Evolutionary conservation across 2,113 vertebrate species (phyloP).

Genomic region (Amazona vittata): DNA sequence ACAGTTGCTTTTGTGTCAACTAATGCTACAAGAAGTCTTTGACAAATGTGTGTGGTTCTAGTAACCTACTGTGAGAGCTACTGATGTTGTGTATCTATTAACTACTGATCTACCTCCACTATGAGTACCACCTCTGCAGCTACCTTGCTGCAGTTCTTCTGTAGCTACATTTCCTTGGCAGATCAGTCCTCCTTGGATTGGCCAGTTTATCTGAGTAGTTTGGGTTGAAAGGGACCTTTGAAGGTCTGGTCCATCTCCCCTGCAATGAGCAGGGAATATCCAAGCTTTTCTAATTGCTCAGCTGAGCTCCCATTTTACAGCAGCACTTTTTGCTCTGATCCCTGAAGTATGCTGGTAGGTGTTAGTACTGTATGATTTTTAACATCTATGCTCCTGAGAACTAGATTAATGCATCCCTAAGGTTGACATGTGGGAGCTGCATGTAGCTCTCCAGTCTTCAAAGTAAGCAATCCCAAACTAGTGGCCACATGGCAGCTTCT

Average conservation of each 20-base stretch:
- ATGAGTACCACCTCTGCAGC: neutral
- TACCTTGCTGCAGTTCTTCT: neutral
- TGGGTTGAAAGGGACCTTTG: neutral
- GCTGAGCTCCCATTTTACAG: neutral
- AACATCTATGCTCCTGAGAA: neutral
- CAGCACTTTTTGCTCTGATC: neutral
- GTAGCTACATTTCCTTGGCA: neutral
- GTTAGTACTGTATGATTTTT: neutral
- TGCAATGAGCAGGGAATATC: neutral
- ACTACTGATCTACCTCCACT: neutral
- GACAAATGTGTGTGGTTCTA: neutral
- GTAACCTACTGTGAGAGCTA: neutral
- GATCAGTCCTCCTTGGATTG: neutral
- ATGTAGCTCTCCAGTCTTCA: neutral
- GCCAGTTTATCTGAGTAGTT: neutral
- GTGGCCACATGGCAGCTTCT: neutral
- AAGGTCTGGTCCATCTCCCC: neutral
- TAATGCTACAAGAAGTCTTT: neutral
- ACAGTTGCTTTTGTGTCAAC: neutral
- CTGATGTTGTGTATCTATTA: neutral
- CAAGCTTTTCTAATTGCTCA: neutral
- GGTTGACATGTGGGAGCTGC: neutral
- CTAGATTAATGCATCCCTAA: neutral
- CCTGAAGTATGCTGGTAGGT: neutral
- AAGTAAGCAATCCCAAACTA: neutral